Evolutionary conservation across 2,113 vertebrate genomes (phyloP), one percentile per base, ranked within the genome.

Genomic region (Ophiodon elongatus): DNA sequence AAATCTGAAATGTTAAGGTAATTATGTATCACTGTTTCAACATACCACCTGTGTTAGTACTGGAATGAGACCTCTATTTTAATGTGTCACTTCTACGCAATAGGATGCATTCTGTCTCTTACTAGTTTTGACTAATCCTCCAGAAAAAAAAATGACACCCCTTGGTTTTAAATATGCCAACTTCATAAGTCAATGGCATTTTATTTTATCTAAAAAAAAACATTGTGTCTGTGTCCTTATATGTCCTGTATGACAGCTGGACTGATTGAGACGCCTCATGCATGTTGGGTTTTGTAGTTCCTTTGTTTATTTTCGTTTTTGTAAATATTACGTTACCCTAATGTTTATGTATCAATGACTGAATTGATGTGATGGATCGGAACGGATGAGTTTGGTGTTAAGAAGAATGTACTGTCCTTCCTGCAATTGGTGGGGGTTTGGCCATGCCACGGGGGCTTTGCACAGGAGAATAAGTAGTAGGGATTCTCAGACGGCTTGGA

Each of bases 201-300:
- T 85, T 72, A 70, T 77, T 67, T 68, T 70, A 82, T 81, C 76
- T 88, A 43, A 35, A 83, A 63, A 76, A 72, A 81, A 82, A 60
- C 31, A 67, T 63, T 62, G 33, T 73, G 62, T 89, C 72, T 80
- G 56, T 11, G 57, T 89, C 72, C 60, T 64, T 81, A 45, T 80
- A 78, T n/a, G n/a, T n/a, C n/a, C 82, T 4, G 9, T 73, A 79
- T 76, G 65, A 87, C 76, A 70, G 29, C 35, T 81, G 74, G 39
- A 71, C 45, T 60, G 63, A 70, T 68, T 70, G 73, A 91, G 76
- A 86, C 27, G 54, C 80, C 80, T 75, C 79, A 76, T 83, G 91
- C 93, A 95, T 94, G 91, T 85, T 86, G 47, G 71, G 25, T 87
- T 94, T 89, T 92, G 59, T 89, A 89, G 68, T 78, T 80, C 50